Evolutionary conservation across 2,113 vertebrate genomes (phyloP).

Genomic region (Archocentrus centrarchus): DNA sequence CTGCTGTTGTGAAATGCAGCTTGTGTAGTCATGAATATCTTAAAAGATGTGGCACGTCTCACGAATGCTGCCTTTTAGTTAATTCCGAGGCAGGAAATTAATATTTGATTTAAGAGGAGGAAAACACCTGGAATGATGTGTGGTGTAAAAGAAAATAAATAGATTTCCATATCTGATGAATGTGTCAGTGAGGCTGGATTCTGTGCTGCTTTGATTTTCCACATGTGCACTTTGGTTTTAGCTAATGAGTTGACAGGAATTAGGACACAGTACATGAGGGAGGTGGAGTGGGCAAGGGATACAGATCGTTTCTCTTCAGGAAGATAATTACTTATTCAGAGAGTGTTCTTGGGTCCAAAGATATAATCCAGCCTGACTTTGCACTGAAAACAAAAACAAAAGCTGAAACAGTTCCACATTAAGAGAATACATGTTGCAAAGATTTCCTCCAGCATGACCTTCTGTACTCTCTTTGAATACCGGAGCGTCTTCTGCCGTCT

Average conservation of each 20-base stretch:
- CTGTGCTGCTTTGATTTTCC: constrained; percentile 15
- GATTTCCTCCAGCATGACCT: neutral
- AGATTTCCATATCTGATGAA: constrained; percentile 29
- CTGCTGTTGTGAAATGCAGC: neutral
- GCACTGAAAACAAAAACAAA: constrained; percentile 36
- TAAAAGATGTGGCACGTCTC: neutral
- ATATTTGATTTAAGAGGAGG: neutral
- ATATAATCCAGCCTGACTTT: constrained; percentile 31
- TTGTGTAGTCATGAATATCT: neutral
- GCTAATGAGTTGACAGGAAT: constrained; percentile 72
- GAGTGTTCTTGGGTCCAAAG: constrained; percentile 22
- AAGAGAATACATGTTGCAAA: neutral
- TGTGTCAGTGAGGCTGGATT: constrained; percentile 22
- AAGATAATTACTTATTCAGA: constrained; percentile 55
- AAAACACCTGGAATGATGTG: neutral
- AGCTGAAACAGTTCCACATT: constrained; percentile 26
- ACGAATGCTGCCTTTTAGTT: neutral
- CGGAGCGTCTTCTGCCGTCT: constrained; percentile 43
- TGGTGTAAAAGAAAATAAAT: neutral
- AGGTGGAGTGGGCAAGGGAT: constrained; percentile 51
- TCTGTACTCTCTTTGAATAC: constrained; percentile 20
- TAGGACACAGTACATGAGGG: constrained; percentile 50
- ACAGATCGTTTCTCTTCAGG: constrained; percentile 49
- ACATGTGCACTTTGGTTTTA: constrained; percentile 42
- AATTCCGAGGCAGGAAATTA: neutral